These are phyloP conservation scores for Epinotia bilunana DNA, from an alignment of 2,888 invertebrate species.

Conservation along the genomic window DNA sequence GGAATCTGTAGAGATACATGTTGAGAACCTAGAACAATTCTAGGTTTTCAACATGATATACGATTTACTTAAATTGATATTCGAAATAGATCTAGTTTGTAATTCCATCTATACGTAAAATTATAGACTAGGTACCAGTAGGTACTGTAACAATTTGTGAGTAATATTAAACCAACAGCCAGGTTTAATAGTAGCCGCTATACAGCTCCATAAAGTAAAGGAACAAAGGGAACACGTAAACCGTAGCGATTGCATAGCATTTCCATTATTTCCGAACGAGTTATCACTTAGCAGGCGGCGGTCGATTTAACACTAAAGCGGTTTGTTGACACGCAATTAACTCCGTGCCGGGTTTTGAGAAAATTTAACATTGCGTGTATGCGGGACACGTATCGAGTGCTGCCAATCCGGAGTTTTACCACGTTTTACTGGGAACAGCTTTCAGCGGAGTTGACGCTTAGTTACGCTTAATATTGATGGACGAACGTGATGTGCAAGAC, in stretches of 20 bases:
- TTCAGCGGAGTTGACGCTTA: slow-evolving; percentile 11
- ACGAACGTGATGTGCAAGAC: slow-evolving; percentile 5
- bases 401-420: slow-evolving; percentile 24
- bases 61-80: background rate
- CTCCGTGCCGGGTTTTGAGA: slow-evolving; percentile 50
- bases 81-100: background rate
- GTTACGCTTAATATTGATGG: slow-evolving; percentile 24
- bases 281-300: slow-evolving; percentile 48
- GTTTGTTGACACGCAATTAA: slow-evolving; percentile 63
- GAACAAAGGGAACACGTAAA: slow-evolving; percentile 35
- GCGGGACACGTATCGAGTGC: slow-evolving; percentile 42
- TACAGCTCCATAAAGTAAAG: slow-evolving; percentile 34
- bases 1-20: no score
- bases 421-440: slow-evolving; percentile 25
- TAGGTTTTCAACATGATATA: no score
- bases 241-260: slow-evolving; percentile 38
- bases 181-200: slow-evolving; percentile 11
- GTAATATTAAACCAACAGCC: no score
- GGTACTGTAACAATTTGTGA: background rate
- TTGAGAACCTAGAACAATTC: no score
- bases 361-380: slow-evolving; percentile 52
- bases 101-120: background rate
- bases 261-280: slow-evolving; percentile 46
- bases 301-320: slow-evolving; percentile 58
- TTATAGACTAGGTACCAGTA: no score